A percentile compares a stretch with the other conserved stretches of the same genome.
These are phyloP conservation scores for Mya arenaria DNA, from an alignment of 1,140 invertebrate genomes.

Conservation along the genomic window DNA sequence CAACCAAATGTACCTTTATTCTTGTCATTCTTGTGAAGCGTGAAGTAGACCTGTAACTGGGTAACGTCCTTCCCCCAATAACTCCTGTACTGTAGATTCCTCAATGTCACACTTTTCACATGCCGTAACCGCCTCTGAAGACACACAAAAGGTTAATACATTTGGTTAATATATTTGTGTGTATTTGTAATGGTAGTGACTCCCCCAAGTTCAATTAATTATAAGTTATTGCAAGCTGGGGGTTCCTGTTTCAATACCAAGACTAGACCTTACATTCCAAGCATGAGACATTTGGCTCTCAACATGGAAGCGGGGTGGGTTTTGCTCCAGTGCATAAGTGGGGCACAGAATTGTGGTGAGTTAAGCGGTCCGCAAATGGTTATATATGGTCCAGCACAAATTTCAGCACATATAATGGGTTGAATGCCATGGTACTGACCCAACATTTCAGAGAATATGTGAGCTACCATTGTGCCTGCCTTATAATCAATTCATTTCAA, in stretches of 20 bases:
- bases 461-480: too few relatives aligned
- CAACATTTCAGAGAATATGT: too few relatives aligned
- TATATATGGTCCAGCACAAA: too few relatives aligned
- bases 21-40: constrained; percentile 68
- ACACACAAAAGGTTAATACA: constrained; percentile 1
- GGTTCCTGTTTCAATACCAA: neutral
- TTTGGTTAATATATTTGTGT: neutral
- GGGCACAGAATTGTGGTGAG: too few relatives aligned
- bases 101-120: constrained; percentile 67
- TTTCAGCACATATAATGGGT: too few relatives aligned
- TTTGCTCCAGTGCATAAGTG: neutral
- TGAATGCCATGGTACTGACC: too few relatives aligned
- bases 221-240: too few relatives aligned
- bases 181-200: neutral
- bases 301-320: neutral
- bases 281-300: neutral
- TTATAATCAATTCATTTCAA: too few relatives aligned
- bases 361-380: too few relatives aligned
- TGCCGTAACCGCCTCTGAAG: constrained; percentile 72
- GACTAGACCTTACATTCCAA: neutral
- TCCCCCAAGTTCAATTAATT: too few relatives aligned
- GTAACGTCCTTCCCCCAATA: constrained; percentile 58
- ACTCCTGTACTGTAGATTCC: constrained; percentile 67
- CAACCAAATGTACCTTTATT: constrained; percentile 62
- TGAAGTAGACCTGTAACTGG: constrained; percentile 72